Evolutionary conservation across 92 coral and sea anemone species (phyloP), one percentile per base, ranked within the genome.

Genomic region (Parazoanthus atlanticus): DNA sequence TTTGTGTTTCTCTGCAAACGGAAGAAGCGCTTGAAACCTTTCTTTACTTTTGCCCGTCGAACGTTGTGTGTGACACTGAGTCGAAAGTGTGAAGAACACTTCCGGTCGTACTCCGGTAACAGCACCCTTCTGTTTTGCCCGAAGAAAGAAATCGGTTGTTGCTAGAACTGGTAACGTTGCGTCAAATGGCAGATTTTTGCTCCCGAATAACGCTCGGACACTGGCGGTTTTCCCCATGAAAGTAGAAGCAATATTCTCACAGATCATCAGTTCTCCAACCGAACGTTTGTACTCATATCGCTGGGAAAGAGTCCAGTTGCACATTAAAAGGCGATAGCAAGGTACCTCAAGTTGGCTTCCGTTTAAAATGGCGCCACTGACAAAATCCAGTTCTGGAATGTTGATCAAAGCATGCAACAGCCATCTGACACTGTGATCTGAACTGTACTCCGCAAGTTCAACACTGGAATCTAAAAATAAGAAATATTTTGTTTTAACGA

Each of bases 281-380:
- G 93, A 90, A 28, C 88, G 85, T 43, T 83, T 40, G 74, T 88
- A 92, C 56, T 92, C 93, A 56, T 92, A 92, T 30, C 85, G 77
- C 33, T 87, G 91, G 54, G 85, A 82, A n/a, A 90, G 32, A 3
- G 95, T 92, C 95, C 95, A 92, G 67, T 92, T 92, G 73, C 95
- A 92, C 73, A 90, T 65, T 43, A 26, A 64, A 69, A 92, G 66
- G 26, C 94, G 83, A 36, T 86, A 69, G 72, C 94, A 92, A 11
- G 90, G 89, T 16, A 92, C 86, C 40, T 92, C 80, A 19, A 92
- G 89, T 19, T 92, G 66, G n/a, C 83, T 83, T 7, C 73, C 32
- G 40, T 82, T 36, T 36, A 92, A 78, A 54, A 89, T 76, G 4
- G 94, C 90, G 25, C 94, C 94, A 64, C 94, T 91, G 64, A 92